phyloP scores from a whole-genome alignment of 1,140 invertebrate species.

The Temnothorax curvispinosus region DNA sequence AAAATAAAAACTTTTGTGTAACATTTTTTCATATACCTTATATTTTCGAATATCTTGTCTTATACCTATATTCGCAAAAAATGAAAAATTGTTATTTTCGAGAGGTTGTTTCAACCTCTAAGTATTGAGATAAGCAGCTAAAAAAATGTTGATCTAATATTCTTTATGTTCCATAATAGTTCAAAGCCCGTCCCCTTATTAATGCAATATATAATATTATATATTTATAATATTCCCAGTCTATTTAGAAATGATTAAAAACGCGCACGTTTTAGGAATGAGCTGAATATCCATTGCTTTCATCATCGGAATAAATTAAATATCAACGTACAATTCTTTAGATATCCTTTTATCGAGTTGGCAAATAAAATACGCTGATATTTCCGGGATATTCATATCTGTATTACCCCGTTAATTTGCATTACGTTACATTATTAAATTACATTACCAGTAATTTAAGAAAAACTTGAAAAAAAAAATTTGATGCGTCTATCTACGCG shows the following conservation, averaged over 20 bases:
- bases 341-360: background rate
- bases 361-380: background rate
- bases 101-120: too few species aligned
- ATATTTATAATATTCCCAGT: background rate
- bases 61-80: too few species aligned
- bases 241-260: background rate
- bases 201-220: background rate
- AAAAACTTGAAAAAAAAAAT: background rate
- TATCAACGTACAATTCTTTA: background rate
- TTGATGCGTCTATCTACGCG: background rate
- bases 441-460: background rate
- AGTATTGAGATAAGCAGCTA: too few species aligned
- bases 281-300: background rate
- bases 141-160: too few species aligned
- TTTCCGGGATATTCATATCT: background rate
- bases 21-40: too few species aligned
- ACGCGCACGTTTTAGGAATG: background rate
- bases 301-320: background rate
- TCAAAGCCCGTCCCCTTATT: too few species aligned
- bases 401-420: background rate
- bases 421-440: background rate
- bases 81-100: too few species aligned
- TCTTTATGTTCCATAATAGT: too few species aligned
- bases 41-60: too few species aligned
- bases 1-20: too few species aligned